These are phyloP conservation scores for Plecturocebus donacophilus DNA, from an alignment of 2,113 vertebrate genomes.

Conservation along the genomic window DNA sequence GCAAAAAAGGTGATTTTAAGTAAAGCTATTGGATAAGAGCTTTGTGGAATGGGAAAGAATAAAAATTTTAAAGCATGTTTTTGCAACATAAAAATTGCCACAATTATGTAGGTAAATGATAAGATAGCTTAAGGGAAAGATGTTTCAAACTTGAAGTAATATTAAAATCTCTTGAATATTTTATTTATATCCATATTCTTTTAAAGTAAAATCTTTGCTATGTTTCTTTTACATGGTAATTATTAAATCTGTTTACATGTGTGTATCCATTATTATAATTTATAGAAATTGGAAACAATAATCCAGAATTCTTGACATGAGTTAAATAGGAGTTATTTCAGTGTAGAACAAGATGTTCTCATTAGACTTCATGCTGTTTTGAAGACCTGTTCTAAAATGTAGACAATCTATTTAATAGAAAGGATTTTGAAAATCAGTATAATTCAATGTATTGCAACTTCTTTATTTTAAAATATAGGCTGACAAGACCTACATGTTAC, in stretches of 20 bases:
- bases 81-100: background rate
- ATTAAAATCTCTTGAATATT: background rate
- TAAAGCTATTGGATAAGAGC: background rate
- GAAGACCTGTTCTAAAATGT: background rate
- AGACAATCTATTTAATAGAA: background rate
- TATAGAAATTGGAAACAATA: background rate
- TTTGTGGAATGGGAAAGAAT: constrained; percentile 7
- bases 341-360: background rate
- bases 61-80: background rate
- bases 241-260: background rate
- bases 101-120: background rate
- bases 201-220: background rate
- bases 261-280: background rate
- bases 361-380: background rate
- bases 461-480: constrained; percentile 84
- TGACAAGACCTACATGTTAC: constrained; percentile 91
- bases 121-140: constrained; percentile 2
- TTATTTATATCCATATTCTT: background rate
- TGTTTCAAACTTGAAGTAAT: background rate
- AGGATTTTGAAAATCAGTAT: background rate
- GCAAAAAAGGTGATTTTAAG: background rate
- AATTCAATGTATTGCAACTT: background rate
- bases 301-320: background rate
- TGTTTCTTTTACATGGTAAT: background rate
- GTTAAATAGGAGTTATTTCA: background rate